These are phyloP conservation scores for Peromyscus nudipes DNA, from an alignment of 2,797 vertebrate species.

Conservation along the genomic window DNA sequence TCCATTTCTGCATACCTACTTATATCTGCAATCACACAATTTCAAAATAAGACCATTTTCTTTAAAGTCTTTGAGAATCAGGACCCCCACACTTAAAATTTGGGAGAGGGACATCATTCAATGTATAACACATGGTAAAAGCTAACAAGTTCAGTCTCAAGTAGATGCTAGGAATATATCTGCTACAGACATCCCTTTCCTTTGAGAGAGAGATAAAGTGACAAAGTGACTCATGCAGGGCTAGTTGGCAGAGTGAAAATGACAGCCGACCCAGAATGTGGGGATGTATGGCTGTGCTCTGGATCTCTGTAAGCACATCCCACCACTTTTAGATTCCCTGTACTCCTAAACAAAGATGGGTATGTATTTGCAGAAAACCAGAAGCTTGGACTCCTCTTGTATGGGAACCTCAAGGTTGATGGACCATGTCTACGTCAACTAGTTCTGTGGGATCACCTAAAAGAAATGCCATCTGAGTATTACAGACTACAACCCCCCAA, in stretches of 20 bases:
- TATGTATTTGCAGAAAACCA: neutral
- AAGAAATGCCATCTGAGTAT: neutral
- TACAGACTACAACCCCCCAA: neutral
- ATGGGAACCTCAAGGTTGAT: neutral
- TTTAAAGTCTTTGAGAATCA: neutral
- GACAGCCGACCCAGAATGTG: neutral
- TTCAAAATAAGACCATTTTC: neutral
- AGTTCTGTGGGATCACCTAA: neutral
- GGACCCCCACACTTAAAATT: neutral
- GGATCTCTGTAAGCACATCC: neutral
- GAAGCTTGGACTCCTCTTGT: neutral
- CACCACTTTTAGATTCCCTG: neutral
- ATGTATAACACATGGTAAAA: neutral
- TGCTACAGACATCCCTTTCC: neutral
- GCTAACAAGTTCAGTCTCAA: neutral
- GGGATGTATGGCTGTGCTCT: neutral
- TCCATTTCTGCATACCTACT: neutral
- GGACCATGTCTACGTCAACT: rapidly evolving
- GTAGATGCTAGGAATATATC: neutral
- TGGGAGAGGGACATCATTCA: neutral
- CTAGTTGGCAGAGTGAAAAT: neutral
- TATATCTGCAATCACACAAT: neutral
- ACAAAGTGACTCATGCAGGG: neutral
- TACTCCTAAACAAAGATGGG: neutral
- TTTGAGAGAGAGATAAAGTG: neutral